Conservation (phyloP, 2,888 invertebrate genomes). For the Amphipyra tragopoginis region DNA sequence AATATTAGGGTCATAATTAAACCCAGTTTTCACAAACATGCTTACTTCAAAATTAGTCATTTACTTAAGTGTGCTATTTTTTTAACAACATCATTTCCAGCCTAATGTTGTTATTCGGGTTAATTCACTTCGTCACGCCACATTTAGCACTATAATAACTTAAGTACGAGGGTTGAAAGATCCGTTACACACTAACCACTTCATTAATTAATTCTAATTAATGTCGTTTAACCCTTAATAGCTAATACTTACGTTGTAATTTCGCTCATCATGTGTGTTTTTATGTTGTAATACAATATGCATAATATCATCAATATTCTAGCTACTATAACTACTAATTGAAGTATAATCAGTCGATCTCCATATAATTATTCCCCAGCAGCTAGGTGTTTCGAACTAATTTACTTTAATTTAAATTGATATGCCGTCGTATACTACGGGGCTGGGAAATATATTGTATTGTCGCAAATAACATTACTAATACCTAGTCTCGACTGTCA, state of each 20-base stretch:
- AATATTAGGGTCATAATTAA: no score
- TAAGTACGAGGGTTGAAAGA: conserved; percentile 49
- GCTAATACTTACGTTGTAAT: not conserved
- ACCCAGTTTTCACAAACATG: conserved; percentile 3
- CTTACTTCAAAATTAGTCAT: conserved; percentile 7
- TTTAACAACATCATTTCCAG: conserved; percentile 38
- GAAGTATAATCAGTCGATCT: not conserved
- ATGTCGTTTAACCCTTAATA: conserved; percentile 14
- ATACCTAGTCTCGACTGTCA: not conserved
- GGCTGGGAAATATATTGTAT: conserved; percentile 1
- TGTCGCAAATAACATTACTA: not conserved
- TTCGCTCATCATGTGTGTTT: not conserved
- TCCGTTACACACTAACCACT: conserved; percentile 33
- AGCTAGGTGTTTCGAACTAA: conserved; percentile 8
- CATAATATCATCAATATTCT: not conserved
- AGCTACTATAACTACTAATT: not conserved
- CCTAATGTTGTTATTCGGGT: conserved; percentile 30
- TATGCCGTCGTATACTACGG: not conserved
- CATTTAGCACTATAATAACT: conserved; percentile 50
- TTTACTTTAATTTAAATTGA: conserved; percentile 20
- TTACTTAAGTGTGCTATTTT: conserved; percentile 1
- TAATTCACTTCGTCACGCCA: conserved; percentile 53
- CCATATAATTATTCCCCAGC: not conserved
- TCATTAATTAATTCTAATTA: conserved; percentile 30
- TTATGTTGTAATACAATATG: not conserved